Base-by-base conservation (phyloP, 2,888 invertebrate genomes). In the Rhyacophila evoluta region DNA sequence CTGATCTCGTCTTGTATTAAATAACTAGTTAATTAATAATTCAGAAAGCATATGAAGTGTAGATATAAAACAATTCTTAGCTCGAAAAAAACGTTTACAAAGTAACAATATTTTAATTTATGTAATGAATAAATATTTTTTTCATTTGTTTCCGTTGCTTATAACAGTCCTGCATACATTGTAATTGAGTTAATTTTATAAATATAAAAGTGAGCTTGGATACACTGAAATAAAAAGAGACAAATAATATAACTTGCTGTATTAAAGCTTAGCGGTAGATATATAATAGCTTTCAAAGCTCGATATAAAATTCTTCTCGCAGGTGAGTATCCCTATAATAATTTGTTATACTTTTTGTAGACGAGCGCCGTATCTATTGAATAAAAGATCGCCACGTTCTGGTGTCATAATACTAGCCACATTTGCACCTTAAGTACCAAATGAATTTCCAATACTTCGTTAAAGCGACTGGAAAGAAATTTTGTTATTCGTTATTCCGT, bases 271-370 rank as follows among this genome's bases (percentile, higher is more conserved):
- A 72, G 33, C 33, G 36, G 36, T 33, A 11, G 15, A 6, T 15
- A 0, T 72, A n/a, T 10, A 68, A 8, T n/a, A n/a, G n/a, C 1
- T 15, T 0, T 29, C 36, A 15, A 15, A 25, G 37, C 38, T 19
- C 75, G 37, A 80, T 78, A 70, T 72, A 25, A 72, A 33, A 80
- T 78, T 80, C 78, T 39, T 8, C 69, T 41, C 41, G 71, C 79
- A 36, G 74, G 71, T 68, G 73, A 27, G 28, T 74, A 74, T 55
- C 55, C 37, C 79, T 79, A 73, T 79, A 77, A 81, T 81, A 81
- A 81, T 81, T 81, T 81, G 81, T 81, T 79, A 79, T 71, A 79
- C 25, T 81, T 81, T 81, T 81, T 81, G 81, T 77, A 8, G 25
- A 19, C 33, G 67, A 37, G 79, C 33, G 27, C n/a, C 28, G 67